Evolutionary conservation across 2,888 invertebrate species (phyloP).

Genomic region (Monochamus alternatus): DNA sequence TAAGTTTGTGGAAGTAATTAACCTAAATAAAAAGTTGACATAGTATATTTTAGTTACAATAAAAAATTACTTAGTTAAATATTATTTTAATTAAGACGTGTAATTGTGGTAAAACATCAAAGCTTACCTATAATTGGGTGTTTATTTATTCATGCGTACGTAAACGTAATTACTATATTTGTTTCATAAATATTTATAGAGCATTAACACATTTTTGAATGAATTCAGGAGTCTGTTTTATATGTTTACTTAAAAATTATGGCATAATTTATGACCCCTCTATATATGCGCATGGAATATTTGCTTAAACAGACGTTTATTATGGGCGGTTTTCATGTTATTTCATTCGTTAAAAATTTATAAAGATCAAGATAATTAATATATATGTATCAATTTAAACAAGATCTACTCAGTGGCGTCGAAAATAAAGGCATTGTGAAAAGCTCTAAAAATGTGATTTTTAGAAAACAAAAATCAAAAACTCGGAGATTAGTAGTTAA

Average conservation of each 20-base stretch:
- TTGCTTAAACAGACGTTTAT: neutral
- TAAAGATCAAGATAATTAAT: neutral
- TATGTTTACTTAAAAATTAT: constrained; percentile 61
- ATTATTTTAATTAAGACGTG: neutral
- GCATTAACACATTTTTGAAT: constrained; percentile 41
- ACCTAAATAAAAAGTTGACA: neutral
- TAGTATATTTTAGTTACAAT: neutral
- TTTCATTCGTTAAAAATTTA: neutral
- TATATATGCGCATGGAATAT: neutral
- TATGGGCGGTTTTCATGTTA: neutral
- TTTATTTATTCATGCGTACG: constrained; percentile 21
- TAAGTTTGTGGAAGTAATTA: neutral
- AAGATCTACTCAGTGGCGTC: too few species aligned
- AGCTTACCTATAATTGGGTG: constrained; percentile 21
- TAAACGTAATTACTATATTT: constrained; percentile 30
- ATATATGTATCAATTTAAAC: neutral
- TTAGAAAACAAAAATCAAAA: too few species aligned
- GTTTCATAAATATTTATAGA: constrained; percentile 38
- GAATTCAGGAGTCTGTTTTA: constrained; percentile 63
- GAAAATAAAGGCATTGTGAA: too few species aligned
- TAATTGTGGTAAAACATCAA: constrained; percentile 15
- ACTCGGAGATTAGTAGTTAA: too few species aligned
- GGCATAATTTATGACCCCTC: constrained; percentile 47
- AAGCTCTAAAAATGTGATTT: too few species aligned
- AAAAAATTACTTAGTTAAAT: neutral